phyloP scores from a whole-genome alignment of 2,113 vertebrate species.

The Anarhynchus alexandrinus region DNA sequence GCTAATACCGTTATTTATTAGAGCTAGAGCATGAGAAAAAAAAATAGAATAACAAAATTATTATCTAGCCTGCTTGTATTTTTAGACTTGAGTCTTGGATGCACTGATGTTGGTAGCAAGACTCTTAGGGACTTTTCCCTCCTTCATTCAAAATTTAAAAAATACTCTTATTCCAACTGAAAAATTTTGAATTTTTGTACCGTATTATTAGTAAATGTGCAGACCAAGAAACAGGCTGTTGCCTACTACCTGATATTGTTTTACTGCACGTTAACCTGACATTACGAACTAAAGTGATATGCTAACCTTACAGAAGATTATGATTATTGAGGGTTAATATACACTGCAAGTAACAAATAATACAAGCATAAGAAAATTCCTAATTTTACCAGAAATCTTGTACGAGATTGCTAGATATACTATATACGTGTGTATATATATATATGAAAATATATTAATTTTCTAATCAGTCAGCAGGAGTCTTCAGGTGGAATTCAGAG shows the following conservation, averaged over 20 bases:
- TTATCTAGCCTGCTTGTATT: neutral
- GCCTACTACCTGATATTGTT: neutral
- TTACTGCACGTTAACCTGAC: neutral
- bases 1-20: neutral
- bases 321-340: neutral
- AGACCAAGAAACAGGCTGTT: neutral
- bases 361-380: neutral
- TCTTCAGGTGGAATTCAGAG: neutral
- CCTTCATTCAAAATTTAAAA: neutral
- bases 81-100: neutral
- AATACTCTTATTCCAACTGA: neutral
- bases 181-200: neutral
- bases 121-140: neutral
- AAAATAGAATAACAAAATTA: neutral
- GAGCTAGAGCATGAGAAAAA: neutral
- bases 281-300: neutral
- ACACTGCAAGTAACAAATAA: neutral
- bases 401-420: neutral
- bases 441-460: neutral
- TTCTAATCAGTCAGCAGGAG: neutral
- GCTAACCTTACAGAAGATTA: neutral
- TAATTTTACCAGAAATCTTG: neutral
- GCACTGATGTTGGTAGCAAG: neutral
- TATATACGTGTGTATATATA: neutral
- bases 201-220: neutral